Evolutionary conservation across 2,888 invertebrate species (phyloP).

Genomic region (Gryllus longicercus): DNA sequence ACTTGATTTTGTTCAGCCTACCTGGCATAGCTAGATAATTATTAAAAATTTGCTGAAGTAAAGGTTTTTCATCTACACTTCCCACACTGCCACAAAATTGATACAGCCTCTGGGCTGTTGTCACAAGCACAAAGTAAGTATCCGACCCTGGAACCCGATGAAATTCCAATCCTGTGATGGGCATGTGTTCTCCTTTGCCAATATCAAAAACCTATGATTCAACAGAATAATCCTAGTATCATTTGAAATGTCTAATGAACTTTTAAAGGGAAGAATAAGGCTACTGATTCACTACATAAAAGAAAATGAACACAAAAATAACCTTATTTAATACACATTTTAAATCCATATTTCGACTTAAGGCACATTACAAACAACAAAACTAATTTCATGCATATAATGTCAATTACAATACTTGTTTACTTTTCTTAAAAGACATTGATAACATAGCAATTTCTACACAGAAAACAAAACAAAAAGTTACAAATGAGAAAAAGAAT

Average conservation of each 20-base stretch:
- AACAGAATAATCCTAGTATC: no score
- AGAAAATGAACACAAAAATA: no score
- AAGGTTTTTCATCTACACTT: slow-evolving; percentile 71
- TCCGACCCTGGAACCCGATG: slow-evolving; percentile 67
- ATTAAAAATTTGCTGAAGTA: slow-evolving; percentile 75
- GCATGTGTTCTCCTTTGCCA: slow-evolving; percentile 70
- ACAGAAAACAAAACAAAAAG: no score
- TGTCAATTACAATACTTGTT: background rate
- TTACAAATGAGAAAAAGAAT: no score
- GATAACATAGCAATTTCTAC: no score
- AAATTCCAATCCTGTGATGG: slow-evolving; percentile 85
- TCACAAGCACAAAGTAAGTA: slow-evolving; percentile 77
- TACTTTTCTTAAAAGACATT: background rate
- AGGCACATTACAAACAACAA: background rate
- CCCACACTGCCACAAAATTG: slow-evolving; percentile 76
- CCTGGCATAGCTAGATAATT: slow-evolving; percentile 70
- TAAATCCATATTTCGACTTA: no score
- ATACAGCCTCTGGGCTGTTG: slow-evolving; percentile 79
- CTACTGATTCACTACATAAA: no score
- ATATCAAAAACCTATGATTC: slow-evolving; percentile 76
- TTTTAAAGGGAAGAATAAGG: no score
- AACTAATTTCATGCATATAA: background rate
- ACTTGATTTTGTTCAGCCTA: slow-evolving; percentile 39
- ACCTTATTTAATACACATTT: no score
- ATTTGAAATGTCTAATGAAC: no score